phyloP scores from a whole-genome alignment of 2,113 vertebrate species.

The Australoheros scitulus region DNA sequence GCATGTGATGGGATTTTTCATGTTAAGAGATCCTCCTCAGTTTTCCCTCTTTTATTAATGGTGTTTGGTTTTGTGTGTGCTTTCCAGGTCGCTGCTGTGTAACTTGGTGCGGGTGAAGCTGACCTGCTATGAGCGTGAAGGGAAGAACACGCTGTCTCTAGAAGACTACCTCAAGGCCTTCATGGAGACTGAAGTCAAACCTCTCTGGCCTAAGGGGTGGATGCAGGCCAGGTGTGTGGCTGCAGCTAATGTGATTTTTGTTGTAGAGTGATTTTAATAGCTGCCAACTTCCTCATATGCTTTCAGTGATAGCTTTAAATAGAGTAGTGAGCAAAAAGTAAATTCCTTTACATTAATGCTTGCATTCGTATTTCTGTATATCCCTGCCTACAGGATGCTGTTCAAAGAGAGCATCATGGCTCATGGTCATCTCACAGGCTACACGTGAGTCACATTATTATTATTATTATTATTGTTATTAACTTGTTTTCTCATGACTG shows the following conservation, averaged over 20 bases:
- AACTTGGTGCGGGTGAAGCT: conserved; percentile 96
- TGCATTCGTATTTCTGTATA: not conserved
- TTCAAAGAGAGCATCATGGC: conserved; percentile 96
- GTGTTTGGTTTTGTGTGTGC: not conserved
- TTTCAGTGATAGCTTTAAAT: not conserved
- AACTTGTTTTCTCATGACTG: not conserved
- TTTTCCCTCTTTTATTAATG: not conserved
- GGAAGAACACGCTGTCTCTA: conserved; percentile 90
- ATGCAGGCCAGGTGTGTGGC: conserved; percentile 91
- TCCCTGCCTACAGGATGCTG: conserved; percentile 85
- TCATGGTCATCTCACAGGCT: conserved; percentile 95
- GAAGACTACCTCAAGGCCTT: conserved; percentile 99
- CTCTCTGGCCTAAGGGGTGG: conserved; percentile 99
- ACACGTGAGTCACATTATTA: conserved; percentile 85
- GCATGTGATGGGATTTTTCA: not conserved
- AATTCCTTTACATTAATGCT: not conserved
- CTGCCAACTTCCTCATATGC: rapidly evolving
- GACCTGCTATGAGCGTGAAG: conserved; percentile 95
- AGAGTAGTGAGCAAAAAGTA: not conserved
- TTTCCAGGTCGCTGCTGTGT: conserved; percentile 89
- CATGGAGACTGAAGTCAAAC: conserved; percentile 98
- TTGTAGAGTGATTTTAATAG: not conserved
- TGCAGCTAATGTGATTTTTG: not conserved
- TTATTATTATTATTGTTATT: not conserved
- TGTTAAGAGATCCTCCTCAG: not conserved